Conservation (phyloP, 2,113 vertebrate genomes). For the Ceyx melanurus region DNA sequence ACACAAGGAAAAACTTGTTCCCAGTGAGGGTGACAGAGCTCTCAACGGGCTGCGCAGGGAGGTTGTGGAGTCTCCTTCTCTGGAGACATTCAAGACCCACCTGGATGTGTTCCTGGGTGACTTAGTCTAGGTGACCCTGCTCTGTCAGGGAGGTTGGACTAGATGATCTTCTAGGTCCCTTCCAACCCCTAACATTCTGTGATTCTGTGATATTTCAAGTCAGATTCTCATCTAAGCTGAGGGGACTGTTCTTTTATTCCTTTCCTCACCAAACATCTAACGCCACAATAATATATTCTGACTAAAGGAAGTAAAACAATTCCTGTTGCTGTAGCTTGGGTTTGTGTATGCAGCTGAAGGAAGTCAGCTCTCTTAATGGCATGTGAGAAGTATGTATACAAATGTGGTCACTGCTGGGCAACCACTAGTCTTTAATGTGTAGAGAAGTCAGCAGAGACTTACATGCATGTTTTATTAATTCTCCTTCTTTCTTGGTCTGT, state of each 20-base stretch:
- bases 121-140: no score
- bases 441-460: slow-evolving; percentile 25
- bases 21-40: no score
- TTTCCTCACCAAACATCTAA: not conserved
- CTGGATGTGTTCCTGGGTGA: no score
- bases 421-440: not conserved
- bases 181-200: no score
- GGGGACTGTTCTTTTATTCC: not conserved
- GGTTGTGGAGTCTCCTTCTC: no score
- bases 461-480: slow-evolving; percentile 35
- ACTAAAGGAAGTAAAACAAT: slow-evolving; percentile 18
- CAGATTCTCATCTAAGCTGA: not conserved
- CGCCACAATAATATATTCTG: not conserved
- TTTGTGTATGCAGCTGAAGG: not conserved
- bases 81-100: no score
- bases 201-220: not conserved
- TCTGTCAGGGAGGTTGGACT: no score
- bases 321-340: not conserved
- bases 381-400: not conserved
- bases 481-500: slow-evolving; percentile 22
- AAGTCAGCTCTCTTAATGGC: slow-evolving; percentile 6
- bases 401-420: not conserved
- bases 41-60: no score
- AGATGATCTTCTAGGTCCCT: no score
- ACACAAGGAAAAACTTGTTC: no score